Percentiles rank a stretch among this genome's conserved stretches.
These are phyloP conservation scores for Synanthedon formicaeformis DNA, from an alignment of 2,888 invertebrate species.

Conservation along the genomic window DNA sequence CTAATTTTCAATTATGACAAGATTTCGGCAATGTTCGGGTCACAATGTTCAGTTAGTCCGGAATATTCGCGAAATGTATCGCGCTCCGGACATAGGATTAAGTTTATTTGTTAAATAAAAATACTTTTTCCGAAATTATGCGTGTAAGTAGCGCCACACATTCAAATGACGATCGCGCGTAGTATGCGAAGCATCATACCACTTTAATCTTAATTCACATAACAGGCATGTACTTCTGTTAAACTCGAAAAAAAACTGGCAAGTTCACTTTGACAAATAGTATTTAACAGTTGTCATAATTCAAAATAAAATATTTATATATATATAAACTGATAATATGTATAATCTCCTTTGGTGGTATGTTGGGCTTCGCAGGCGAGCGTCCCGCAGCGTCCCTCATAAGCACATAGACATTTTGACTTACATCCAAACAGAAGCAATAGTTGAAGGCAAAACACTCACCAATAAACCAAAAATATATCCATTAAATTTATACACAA, in stretches of 20 bases:
- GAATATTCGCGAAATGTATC: conserved; percentile 18
- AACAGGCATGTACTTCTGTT: too few species aligned
- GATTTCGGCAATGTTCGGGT: conserved; percentile 57
- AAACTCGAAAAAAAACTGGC: too few species aligned
- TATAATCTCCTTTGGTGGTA: background rate
- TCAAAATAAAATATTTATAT: background rate
- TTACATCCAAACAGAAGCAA: conserved; percentile 82
- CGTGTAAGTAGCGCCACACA: conserved; percentile 29
- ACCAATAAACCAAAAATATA: conserved; percentile 48
- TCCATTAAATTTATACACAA: background rate
- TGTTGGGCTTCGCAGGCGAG: conserved; percentile 35
- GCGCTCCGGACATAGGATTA: conserved; percentile 54
- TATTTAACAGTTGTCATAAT: background rate
- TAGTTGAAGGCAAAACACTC: conserved; percentile 81
- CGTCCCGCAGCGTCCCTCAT: conserved; percentile 73
- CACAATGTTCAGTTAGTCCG: conserved; percentile 49
- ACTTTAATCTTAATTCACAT: background rate
- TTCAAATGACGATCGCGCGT: conserved; percentile 21
- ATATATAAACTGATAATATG: background rate
- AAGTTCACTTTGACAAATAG: too few species aligned
- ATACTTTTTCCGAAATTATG: conserved; percentile 50
- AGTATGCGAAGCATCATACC: conserved; percentile 18
- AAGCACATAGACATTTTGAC: conserved; percentile 76
- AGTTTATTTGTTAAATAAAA: conserved; percentile 65
- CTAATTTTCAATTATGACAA: conserved; percentile 42